phyloP scores from a whole-genome alignment of 2,888 invertebrate genomes.

The Drosophila birchii region DNA sequence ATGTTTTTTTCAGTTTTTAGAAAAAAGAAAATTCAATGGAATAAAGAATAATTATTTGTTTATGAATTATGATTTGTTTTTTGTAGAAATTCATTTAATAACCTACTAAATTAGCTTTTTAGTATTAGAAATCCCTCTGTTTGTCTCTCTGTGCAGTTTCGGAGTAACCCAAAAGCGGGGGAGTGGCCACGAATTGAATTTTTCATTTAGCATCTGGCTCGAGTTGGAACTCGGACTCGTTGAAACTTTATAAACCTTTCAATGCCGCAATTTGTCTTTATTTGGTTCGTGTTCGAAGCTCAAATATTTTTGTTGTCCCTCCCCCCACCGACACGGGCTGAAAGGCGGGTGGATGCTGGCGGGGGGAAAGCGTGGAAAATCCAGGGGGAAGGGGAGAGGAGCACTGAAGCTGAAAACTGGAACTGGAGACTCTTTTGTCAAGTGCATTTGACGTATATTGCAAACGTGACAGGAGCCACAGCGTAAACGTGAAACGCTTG shows the following conservation, averaged over 20 bases:
- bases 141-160: background rate
- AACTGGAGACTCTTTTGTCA: conserved; percentile 47
- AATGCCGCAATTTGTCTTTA: conserved; percentile 82
- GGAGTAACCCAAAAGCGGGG: conserved; percentile 20
- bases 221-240: conserved; percentile 37
- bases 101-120: background rate
- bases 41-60: background rate
- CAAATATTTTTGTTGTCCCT: conserved; percentile 65
- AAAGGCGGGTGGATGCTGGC: background rate
- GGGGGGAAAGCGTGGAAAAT: background rate
- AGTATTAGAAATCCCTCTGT: background rate
- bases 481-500: conserved; percentile 37
- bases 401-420: conserved; percentile 12
- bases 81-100: background rate
- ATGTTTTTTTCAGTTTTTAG: background rate
- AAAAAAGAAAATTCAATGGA: background rate
- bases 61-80: background rate
- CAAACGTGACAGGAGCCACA: conserved; percentile 72
- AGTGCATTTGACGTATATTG: conserved; percentile 81
- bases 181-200: conserved; percentile 50
- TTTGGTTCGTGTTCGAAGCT: conserved; percentile 81
- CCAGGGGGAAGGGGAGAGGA: background rate
- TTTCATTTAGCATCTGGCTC: conserved; percentile 49
- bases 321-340: background rate
- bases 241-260: conserved; percentile 77